Conservation (phyloP, 2,888 invertebrate genomes). For the Osedax fenrisi region DNA sequence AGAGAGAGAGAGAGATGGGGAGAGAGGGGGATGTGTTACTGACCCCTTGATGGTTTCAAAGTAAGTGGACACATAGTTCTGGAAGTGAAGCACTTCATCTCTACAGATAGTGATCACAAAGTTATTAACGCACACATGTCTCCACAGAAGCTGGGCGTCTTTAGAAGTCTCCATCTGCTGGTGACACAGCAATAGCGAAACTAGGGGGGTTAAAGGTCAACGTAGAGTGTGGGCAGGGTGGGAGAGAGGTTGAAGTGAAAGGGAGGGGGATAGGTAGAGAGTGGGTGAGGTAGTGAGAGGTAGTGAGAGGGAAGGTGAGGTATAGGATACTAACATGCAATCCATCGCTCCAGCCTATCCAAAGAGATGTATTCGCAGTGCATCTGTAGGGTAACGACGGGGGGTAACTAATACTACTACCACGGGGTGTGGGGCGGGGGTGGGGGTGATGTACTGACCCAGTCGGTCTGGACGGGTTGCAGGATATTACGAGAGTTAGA, state of each 20-base stretch:
- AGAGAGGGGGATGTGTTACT: slow-evolving; percentile 27
- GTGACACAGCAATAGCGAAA: slow-evolving; percentile 81
- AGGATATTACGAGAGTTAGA: slow-evolving; percentile 85
- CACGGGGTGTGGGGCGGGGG: not conserved
- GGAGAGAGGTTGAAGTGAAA: not conserved
- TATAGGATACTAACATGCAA: slow-evolving; percentile 60
- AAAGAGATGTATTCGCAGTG: slow-evolving; percentile 92
- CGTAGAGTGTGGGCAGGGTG: not conserved
- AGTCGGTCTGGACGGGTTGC: slow-evolving; percentile 84
- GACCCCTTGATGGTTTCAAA: slow-evolving; percentile 85
- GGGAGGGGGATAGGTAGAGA: not conserved
- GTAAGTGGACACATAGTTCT: slow-evolving; percentile 77
- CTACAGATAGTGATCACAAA: slow-evolving; percentile 88
- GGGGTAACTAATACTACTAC: not conserved
- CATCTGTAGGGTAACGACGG: slow-evolving; percentile 61
- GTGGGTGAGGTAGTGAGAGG: not conserved
- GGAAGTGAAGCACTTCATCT: slow-evolving; percentile 90
- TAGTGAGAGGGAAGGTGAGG: not conserved
- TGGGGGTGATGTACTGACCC: slow-evolving; percentile 52
- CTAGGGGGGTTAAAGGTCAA: slow-evolving; percentile 41
- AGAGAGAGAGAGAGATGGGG: not conserved
- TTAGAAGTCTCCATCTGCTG: slow-evolving; percentile 61
- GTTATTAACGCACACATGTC: slow-evolving; percentile 75
- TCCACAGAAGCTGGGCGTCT: slow-evolving; percentile 68
- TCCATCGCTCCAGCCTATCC: slow-evolving; percentile 89